A percentile compares a stretch with the other conserved stretches of the same genome.
Conservation (phyloP, 2,113 vertebrate genomes). For the Albula goreensis region DNA sequence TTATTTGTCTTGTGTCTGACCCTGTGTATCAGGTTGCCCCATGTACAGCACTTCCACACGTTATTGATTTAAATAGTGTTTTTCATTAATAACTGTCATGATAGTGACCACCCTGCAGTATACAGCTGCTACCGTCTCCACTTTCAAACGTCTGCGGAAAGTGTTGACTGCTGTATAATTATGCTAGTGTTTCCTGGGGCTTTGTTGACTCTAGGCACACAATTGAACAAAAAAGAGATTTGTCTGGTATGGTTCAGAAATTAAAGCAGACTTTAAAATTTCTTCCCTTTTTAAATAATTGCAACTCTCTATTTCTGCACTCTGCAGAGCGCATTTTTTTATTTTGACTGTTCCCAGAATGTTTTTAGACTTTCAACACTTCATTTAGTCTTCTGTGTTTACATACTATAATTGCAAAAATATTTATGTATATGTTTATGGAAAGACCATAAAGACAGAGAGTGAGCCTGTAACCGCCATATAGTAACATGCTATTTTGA, state of each 20-base stretch:
- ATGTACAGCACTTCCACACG: background rate
- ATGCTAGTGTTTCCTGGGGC: background rate
- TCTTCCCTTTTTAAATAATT: background rate
- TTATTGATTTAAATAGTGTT: background rate
- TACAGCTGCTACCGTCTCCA: background rate
- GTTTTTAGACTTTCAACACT: background rate
- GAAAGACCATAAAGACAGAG: background rate
- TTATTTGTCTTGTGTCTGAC: background rate
- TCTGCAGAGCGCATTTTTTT: background rate
- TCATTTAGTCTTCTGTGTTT: background rate
- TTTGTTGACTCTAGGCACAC: background rate
- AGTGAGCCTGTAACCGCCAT: background rate
- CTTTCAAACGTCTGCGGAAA: background rate
- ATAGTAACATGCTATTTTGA: background rate
- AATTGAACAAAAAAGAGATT: background rate
- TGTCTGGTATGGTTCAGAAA: background rate
- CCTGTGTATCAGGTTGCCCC: background rate
- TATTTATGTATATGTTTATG: background rate
- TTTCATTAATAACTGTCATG: background rate
- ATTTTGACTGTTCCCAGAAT: background rate
- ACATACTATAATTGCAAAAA: background rate
- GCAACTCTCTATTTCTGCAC: too few species aligned
- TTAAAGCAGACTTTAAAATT: background rate
- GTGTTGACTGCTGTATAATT: background rate
- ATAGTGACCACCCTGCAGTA: background rate